Evolutionary conservation across 1,140 invertebrate species (phyloP).

Genomic region (Coelopa frigida): DNA sequence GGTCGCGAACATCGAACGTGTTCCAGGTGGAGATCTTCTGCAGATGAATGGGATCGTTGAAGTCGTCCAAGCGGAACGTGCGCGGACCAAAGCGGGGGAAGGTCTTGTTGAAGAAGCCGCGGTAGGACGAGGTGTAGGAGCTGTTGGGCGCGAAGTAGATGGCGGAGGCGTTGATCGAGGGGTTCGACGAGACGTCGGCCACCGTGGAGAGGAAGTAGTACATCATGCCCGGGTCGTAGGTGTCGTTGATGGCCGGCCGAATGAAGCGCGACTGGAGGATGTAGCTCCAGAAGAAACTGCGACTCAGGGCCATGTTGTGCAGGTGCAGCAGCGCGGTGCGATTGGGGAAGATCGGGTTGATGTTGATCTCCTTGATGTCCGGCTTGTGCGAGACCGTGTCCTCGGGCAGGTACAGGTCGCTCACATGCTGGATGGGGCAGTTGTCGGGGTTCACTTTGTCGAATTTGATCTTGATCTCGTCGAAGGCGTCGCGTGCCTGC

Average conservation of each 20-base stretch:
- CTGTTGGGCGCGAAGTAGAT: slow-evolving; percentile 93
- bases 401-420: slow-evolving; percentile 73
- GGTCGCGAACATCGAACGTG: slow-evolving; percentile 74
- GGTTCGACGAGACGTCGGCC: slow-evolving; percentile 90
- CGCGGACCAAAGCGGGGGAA: slow-evolving; percentile 90
- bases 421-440: slow-evolving; percentile 78
- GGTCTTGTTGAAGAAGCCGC: slow-evolving; percentile 95
- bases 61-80: slow-evolving; percentile 85
- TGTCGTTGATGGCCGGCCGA: slow-evolving; percentile 80
- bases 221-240: slow-evolving; percentile 95
- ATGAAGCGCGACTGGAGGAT: slow-evolving; percentile 88
- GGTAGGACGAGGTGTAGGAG: slow-evolving; percentile 89
- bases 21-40: slow-evolving; percentile 87
- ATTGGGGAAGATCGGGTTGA: slow-evolving; percentile 93
- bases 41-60: slow-evolving; percentile 88
- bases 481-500: slow-evolving; percentile 80
- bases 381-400: slow-evolving; percentile 85
- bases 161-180: slow-evolving; percentile 85
- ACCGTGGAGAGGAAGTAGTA: slow-evolving; percentile 94
- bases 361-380: slow-evolving; percentile 90
- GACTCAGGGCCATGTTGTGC: slow-evolving; percentile 90
- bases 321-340: slow-evolving; percentile 86
- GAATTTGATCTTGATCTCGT: slow-evolving; percentile 74
- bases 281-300: slow-evolving; percentile 94
- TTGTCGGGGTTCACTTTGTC: slow-evolving; percentile 76